Conservation (phyloP, 2,113 vertebrate species). For the Picathartes gymnocephalus region DNA sequence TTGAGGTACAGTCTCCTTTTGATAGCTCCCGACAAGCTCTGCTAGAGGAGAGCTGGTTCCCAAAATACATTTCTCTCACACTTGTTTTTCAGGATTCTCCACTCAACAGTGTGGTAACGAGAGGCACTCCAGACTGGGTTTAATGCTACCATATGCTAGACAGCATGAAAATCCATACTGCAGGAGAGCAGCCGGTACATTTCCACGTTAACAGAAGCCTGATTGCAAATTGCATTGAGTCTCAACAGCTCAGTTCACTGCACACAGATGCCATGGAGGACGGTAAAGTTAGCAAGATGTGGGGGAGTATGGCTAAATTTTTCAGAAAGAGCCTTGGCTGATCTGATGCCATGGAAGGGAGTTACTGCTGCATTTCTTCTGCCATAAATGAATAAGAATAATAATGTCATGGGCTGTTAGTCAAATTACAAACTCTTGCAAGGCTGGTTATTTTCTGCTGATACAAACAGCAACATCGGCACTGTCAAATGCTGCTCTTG, state of each 20-base stretch:
- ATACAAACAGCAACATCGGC: conserved; percentile 38
- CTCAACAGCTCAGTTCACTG: conserved; percentile 78
- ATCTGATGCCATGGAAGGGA: conserved; percentile 61
- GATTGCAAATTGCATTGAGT: conserved; percentile 76
- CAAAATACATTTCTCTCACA: conserved; percentile 63
- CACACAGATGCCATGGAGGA: conserved; percentile 73
- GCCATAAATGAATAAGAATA: conserved; percentile 68
- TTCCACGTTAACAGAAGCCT: conserved; percentile 75
- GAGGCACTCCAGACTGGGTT: conserved; percentile 76
- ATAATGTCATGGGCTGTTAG: conserved; percentile 69
- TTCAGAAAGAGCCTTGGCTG: conserved; percentile 60
- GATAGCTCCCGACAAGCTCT: conserved; percentile 63
- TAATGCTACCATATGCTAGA: conserved; percentile 78
- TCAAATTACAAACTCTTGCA: conserved; percentile 66
- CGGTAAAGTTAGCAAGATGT: conserved; percentile 75
- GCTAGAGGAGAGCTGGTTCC: conserved; percentile 60
- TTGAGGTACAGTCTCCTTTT: conserved; percentile 58
- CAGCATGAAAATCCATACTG: conserved; percentile 78
- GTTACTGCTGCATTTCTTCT: conserved; percentile 71
- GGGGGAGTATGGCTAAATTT: conserved; percentile 67
- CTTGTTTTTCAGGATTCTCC: conserved; percentile 75
- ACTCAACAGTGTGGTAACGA: conserved; percentile 66
- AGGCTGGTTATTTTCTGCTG: conserved; percentile 65
- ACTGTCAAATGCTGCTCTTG: conserved; percentile 35
- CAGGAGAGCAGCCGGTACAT: conserved; percentile 75